Base-by-base conservation (phyloP, 1,140 invertebrate genomes). In the Aporrectodea caliginosa region DNA sequence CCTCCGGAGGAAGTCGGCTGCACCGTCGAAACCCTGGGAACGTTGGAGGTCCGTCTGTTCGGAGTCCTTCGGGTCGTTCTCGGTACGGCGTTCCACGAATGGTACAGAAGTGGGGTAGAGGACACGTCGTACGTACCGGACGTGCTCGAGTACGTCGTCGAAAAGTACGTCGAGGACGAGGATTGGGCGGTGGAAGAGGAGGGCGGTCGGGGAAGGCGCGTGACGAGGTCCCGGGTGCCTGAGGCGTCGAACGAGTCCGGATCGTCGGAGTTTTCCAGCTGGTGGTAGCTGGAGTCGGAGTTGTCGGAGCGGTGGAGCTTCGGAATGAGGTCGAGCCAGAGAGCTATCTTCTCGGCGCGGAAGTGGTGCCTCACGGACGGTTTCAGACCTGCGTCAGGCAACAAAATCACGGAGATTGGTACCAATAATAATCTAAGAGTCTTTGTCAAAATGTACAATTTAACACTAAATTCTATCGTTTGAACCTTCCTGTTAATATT, bases 291-390 rank as follows among this genome's bases (percentile, higher is more conserved):
- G 68, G 91, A 91, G 6, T 93, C 94, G 84, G 94, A 94, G 81
- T 78, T 82, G 73, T 80, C 83, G 31, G 93, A 93, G 69, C 93
- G 92, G 85, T 98, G 96, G n/a, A 99, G 90, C 86, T 97, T 95
- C 1, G 97, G 97, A 69, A 99, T 94, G 29, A 98, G 90, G 84
- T 97, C 95, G 35, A 96, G 87, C 97, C 97, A 99, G 87, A 98
- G 96, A 0, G 95, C 97, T n/a, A 98, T 90, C 75, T 94, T 92
- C 88, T 96, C 95, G 2, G 95, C 95, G 82, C 96, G 91, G 88
- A 98, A 98, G 88, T 98, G 96, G 84, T 96, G 95, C 85, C 96
- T 94, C 34, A 96, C 70, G 1, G 78, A 80, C 6, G 85, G 84
- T 22, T 84, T 76, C 82, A 78, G 74, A 16, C 80, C 81, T 82